Evolutionary conservation across 2,888 invertebrate genomes (phyloP).

Genomic region (Himalopsyche japonica): DNA sequence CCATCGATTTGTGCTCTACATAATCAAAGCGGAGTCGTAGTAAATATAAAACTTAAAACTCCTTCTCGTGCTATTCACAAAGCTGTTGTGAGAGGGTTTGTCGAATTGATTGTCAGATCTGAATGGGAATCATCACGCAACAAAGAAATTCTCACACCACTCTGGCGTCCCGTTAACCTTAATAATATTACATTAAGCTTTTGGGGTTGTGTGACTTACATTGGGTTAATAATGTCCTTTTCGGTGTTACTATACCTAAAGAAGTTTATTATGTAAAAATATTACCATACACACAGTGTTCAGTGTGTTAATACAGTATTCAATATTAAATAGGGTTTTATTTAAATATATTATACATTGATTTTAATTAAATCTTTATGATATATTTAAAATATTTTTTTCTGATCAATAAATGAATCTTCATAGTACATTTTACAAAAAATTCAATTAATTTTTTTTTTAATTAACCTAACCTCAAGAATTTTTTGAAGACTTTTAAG

Average conservation of each 20-base stretch:
- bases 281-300: not conserved
- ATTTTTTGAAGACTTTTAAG: too few species aligned
- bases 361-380: too few species aligned
- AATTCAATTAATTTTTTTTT: too few species aligned
- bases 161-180: not conserved
- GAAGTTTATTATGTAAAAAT: not conserved
- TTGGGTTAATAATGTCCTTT: not conserved
- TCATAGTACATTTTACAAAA: too few species aligned
- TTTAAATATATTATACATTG: too few species aligned
- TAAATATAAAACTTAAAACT: not conserved
- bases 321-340: too few species aligned
- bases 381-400: too few species aligned
- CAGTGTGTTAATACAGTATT: too few species aligned
- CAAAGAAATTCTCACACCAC: not conserved
- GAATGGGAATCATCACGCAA: not conserved
- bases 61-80: not conserved
- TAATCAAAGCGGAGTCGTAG: not conserved
- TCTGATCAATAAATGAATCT: too few species aligned
- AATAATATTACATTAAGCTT: not conserved
- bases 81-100: not conserved
- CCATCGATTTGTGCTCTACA: not conserved
- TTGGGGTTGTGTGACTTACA: not conserved
- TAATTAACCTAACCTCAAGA: too few species aligned
- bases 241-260: not conserved
- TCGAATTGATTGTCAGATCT: not conserved